phyloP scores from a whole-genome alignment of 2,888 invertebrate genomes.

The Dynastes maya region DNA sequence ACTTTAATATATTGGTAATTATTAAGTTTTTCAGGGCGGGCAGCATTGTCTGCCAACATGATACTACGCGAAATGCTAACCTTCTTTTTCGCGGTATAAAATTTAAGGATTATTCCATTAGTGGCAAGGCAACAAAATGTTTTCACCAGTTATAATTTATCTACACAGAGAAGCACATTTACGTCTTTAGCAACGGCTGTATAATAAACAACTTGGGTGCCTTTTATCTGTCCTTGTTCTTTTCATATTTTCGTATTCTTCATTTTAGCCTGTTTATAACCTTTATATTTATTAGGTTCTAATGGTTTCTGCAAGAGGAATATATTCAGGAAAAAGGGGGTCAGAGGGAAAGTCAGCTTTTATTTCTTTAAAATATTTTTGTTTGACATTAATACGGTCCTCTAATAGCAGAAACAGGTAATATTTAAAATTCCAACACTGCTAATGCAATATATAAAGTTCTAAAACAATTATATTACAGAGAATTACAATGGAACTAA shows the following conservation, averaged over 20 bases:
- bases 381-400: too few species aligned
- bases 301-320: slow-evolving; percentile 7
- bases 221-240: slow-evolving; percentile 6
- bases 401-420: too few species aligned
- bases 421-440: too few species aligned
- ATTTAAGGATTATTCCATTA: slow-evolving; percentile 9
- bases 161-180: slow-evolving; percentile 6
- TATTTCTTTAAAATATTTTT: too few species aligned
- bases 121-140: slow-evolving; percentile 1
- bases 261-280: neutral
- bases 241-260: neutral
- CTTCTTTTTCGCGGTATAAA: neutral
- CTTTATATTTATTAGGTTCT: slow-evolving; percentile 6
- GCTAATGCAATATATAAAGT: too few species aligned
- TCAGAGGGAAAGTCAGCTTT: neutral
- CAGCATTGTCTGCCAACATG: too few species aligned
- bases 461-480: too few species aligned
- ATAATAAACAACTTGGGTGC: slow-evolving; percentile 25
- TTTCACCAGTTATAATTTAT: slow-evolving; percentile 30
- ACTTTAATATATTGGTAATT: too few species aligned
- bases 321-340: neutral
- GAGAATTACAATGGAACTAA: too few species aligned
- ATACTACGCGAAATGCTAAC: too few species aligned
- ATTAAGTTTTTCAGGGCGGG: too few species aligned
- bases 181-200: slow-evolving; percentile 14